These are phyloP conservation scores for Leucozona laternaria DNA, from an alignment of 2,888 invertebrate species.

Conservation along the genomic window DNA sequence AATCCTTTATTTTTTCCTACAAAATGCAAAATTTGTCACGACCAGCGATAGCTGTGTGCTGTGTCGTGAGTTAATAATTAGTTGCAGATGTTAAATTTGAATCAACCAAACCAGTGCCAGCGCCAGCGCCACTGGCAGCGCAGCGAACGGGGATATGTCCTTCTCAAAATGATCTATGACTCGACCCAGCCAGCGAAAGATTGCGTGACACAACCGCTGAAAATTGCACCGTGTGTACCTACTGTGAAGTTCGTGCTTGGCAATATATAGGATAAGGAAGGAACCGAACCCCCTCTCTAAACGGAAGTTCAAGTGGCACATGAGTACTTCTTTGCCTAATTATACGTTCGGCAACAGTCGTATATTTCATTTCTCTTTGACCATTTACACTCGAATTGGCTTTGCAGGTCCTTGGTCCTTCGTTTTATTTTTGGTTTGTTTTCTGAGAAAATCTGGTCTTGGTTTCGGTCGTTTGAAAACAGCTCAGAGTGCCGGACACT, in stretches of 20 bases:
- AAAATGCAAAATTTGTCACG: conserved; percentile 68
- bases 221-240: conserved; percentile 45
- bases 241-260: conserved; percentile 54
- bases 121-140: too few relatives aligned
- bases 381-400: conserved; percentile 61
- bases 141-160: conserved; percentile 29
- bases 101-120: background rate
- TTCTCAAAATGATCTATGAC: conserved; percentile 66
- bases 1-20: conserved; percentile 5
- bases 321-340: conserved; percentile 74
- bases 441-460: background rate
- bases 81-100: conserved; percentile 36
- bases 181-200: conserved; percentile 47
- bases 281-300: background rate
- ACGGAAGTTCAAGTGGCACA: conserved; percentile 76
- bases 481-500: conserved; percentile 43
- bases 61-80: conserved; percentile 62
- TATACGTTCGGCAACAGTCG: conserved; percentile 69
- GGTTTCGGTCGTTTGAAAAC: conserved; percentile 4
- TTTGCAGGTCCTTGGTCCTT: conserved; percentile 27
- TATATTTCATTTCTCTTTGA: conserved; percentile 57
- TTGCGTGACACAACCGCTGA: conserved; percentile 74
- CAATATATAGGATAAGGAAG: too few relatives aligned
- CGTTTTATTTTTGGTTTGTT: conserved; percentile 24
- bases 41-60: conserved; percentile 24